These are phyloP conservation scores for Heliocidaris tuberculata DNA, from an alignment of 35 echinoderm and acorn worm genomes.

Conservation along the genomic window DNA sequence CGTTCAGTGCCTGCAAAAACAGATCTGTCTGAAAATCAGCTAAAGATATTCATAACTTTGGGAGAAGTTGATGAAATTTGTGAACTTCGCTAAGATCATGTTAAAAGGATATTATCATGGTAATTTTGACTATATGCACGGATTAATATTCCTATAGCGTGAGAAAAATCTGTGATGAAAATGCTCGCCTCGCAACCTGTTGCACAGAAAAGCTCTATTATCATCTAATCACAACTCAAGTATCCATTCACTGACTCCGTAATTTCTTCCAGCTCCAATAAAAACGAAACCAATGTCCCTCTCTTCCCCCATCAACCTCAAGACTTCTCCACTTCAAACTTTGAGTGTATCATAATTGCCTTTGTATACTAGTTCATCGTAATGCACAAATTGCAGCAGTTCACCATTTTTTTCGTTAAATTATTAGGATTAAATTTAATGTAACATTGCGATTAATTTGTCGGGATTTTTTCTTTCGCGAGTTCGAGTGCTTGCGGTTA, in stretches of 20 bases:
- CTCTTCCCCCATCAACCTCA: background rate
- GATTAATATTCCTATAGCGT: background rate
- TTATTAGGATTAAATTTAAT: background rate
- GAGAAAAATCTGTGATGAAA: background rate
- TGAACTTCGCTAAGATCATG: too few relatives aligned
- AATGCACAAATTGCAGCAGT: background rate
- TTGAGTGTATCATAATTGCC: background rate
- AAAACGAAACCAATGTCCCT: background rate
- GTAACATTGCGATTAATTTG: background rate
- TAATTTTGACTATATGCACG: too few relatives aligned
- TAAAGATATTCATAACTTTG: too few relatives aligned
- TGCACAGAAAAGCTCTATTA: background rate
- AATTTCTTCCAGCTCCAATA: background rate
- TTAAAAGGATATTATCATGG: too few relatives aligned
- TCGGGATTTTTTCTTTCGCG: too few relatives aligned
- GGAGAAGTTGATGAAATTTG: too few relatives aligned
- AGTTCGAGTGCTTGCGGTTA: background rate
- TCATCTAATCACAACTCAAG: conserved; percentile 1
- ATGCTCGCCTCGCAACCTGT: conserved; percentile 21
- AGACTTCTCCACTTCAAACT: background rate
- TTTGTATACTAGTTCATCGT: background rate
- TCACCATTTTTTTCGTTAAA: background rate
- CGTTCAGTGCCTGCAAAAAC: too few relatives aligned
- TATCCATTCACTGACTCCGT: background rate
- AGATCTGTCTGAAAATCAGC: too few relatives aligned